Conservation (phyloP, 2,113 vertebrate genomes). For the Cinclus cinclus region DNA sequence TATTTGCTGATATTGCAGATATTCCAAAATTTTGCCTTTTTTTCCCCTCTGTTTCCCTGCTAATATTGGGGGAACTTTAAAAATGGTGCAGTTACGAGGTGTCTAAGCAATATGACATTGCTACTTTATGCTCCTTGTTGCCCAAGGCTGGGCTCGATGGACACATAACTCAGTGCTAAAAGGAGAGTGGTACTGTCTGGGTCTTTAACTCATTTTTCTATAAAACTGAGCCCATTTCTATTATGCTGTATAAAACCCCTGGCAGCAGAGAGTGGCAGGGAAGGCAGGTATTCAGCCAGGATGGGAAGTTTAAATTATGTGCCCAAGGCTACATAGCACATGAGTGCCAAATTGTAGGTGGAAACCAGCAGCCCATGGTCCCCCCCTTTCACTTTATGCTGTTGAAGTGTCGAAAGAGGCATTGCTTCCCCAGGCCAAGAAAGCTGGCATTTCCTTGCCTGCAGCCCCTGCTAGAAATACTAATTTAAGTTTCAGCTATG, state of each 20-base stretch:
- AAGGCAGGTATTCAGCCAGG: neutral
- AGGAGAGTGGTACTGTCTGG: neutral
- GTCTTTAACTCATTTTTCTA: conserved; percentile 4
- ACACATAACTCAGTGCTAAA: conserved; percentile 23
- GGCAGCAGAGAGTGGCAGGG: neutral
- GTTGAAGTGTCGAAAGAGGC: neutral
- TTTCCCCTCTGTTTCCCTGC: neutral
- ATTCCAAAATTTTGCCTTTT: neutral
- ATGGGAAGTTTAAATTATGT: neutral
- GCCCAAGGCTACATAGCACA: neutral
- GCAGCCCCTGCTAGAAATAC: neutral
- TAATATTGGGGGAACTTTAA: neutral
- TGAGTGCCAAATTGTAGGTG: neutral
- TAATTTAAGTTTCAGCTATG: neutral
- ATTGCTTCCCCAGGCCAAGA: neutral
- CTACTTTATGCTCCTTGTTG: neutral
- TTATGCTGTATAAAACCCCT: neutral
- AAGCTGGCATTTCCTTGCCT: neutral
- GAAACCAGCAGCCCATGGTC: neutral
- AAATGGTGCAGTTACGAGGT: neutral
- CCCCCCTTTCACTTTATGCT: neutral
- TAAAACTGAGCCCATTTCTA: neutral
- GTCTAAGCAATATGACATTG: neutral
- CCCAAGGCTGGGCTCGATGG: neutral
- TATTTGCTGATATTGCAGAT: neutral